Percentiles rank a stretch among this genome's conserved stretches.
Conservation (phyloP, 2,113 vertebrate species). For the Epinephelus cyanopodus region DNA sequence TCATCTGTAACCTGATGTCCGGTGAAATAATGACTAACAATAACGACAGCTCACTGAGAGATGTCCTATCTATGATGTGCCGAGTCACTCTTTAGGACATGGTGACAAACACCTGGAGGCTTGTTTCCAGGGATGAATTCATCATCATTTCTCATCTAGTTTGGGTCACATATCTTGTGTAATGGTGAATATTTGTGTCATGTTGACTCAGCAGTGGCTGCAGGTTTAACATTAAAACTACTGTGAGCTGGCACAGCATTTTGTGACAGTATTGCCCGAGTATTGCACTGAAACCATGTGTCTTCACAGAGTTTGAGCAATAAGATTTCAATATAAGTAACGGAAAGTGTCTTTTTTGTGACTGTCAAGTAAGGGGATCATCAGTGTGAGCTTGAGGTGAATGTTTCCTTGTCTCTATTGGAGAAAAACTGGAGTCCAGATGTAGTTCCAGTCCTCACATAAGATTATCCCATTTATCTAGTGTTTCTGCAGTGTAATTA, state of each 20-base stretch:
- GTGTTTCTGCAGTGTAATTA: neutral
- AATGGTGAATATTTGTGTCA: neutral
- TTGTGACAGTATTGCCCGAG: neutral
- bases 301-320: neutral
- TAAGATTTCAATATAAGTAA: neutral
- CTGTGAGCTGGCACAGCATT: neutral
- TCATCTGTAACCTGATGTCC: constrained; percentile 1
- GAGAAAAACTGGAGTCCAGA: neutral
- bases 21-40: constrained; percentile 12
- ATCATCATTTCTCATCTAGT: constrained; percentile 5
- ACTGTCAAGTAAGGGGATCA: neutral
- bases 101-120: constrained; percentile 27
- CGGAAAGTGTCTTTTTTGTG: neutral
- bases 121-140: constrained; percentile 27
- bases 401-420: neutral
- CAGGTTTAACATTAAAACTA: neutral
- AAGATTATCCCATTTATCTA: neutral
- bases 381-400: neutral
- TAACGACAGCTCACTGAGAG: constrained; percentile 17
- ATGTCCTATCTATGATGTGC: neutral
- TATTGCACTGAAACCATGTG: neutral
- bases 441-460: neutral
- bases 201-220: neutral
- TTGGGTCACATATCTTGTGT: neutral
- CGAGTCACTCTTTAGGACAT: constrained; percentile 28